phyloP scores from a whole-genome alignment of 1,140 invertebrate species.

The Pseudoatta argentina region DNA sequence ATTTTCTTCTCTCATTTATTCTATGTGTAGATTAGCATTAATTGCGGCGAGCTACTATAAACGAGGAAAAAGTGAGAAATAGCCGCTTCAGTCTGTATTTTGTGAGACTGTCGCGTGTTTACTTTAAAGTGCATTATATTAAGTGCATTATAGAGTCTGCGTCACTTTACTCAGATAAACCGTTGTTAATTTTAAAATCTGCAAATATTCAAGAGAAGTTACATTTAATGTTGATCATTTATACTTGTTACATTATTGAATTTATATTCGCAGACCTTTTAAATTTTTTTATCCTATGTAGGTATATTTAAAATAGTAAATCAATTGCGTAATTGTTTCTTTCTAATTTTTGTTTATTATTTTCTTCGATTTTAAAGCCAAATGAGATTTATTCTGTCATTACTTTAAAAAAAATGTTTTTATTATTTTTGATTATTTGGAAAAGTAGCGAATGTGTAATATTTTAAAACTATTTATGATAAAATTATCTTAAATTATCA shows the following conservation, averaged over 20 bases:
- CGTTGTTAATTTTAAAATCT: slow-evolving; percentile 19
- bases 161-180: slow-evolving; percentile 22
- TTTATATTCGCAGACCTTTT: background rate
- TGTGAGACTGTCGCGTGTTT: slow-evolving; percentile 32
- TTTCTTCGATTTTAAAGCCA: background rate
- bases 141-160: slow-evolving; percentile 23
- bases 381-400: background rate
- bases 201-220: background rate
- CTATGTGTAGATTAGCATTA: slow-evolving; percentile 54
- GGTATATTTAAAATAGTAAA: background rate
- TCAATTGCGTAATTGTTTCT: background rate
- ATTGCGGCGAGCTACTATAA: slow-evolving; percentile 38
- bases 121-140: slow-evolving; percentile 52
- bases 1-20: slow-evolving; percentile 53
- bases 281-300: background rate
- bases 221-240: slow-evolving; percentile 23
- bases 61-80: slow-evolving; percentile 41
- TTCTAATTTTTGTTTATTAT: background rate
- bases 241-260: slow-evolving; percentile 1
- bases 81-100: background rate
- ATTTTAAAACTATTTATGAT: slow-evolving; percentile 5
- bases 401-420: background rate
- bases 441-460: background rate
- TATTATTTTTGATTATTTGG: no score
- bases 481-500: background rate